phyloP scores from a whole-genome alignment of 2,888 invertebrate genomes.

The Nysson spinosus region DNA sequence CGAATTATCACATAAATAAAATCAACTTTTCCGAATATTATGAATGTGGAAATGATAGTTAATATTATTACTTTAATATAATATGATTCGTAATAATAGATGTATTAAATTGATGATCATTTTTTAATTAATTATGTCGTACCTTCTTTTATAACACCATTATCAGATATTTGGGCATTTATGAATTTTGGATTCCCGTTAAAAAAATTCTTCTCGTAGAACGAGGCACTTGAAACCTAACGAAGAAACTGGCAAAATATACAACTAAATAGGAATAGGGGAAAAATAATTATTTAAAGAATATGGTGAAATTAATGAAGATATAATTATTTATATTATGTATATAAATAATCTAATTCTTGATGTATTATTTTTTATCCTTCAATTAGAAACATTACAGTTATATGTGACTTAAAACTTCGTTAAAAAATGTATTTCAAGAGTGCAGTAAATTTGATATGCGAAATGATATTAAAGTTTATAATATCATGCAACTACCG shows the following conservation, averaged over 20 bases:
- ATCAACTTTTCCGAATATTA: too few relatives aligned
- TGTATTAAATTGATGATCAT: background rate
- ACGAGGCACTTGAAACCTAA: conserved; percentile 36
- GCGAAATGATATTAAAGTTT: background rate
- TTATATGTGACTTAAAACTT: too few relatives aligned
- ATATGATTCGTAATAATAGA: background rate
- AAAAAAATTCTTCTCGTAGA: conserved; percentile 46
- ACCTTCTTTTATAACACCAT: conserved; percentile 52
- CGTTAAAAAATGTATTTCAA: too few relatives aligned
- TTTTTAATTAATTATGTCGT: background rate
- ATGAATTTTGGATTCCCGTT: conserved; percentile 25
- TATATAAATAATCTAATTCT: too few relatives aligned
- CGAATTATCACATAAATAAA: too few relatives aligned
- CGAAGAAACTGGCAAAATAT: background rate
- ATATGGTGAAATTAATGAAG: too few relatives aligned
- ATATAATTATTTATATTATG: background rate
- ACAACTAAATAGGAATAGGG: background rate
- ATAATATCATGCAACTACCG: conserved; percentile 17
- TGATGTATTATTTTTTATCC: too few relatives aligned
- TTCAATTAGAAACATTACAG: too few relatives aligned
- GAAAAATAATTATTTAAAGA: too few relatives aligned
- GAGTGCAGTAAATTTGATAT: background rate
- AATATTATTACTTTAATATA: background rate
- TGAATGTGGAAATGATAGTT: too few relatives aligned
- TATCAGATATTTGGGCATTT: conserved; percentile 13